A percentile compares a stretch with the other conserved stretches of the same genome.
phyloP scores from a whole-genome alignment of 2,113 vertebrate genomes.

The Xyrauchen texanus region DNA sequence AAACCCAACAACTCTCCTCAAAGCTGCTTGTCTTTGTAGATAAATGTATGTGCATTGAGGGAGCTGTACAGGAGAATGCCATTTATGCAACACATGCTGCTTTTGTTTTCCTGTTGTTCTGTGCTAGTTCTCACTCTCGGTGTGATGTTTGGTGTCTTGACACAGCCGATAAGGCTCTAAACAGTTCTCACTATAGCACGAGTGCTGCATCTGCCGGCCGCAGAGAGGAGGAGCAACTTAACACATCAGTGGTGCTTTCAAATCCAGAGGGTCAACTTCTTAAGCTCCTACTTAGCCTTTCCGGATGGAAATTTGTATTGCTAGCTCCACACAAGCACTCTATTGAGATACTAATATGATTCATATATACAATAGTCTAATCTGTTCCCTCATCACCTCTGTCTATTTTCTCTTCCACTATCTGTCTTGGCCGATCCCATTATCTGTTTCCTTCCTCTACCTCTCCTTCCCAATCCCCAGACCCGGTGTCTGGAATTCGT shows the following conservation, averaged over 20 bases:
- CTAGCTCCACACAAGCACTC: background rate
- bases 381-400: background rate
- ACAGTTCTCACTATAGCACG: conserved; percentile 9
- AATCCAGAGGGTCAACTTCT: conserved; percentile 22
- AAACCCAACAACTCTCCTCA: background rate
- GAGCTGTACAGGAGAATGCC: conserved; percentile 10
- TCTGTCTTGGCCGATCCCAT: background rate
- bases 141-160: conserved; percentile 21
- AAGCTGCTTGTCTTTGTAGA: background rate
- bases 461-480: background rate
- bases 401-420: conserved; percentile 10
- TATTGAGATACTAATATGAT: conserved; percentile 28
- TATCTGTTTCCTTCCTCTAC: background rate
- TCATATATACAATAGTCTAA: conserved; percentile 22
- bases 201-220: background rate
- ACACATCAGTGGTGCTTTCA: background rate
- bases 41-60: background rate
- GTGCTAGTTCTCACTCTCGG: background rate
- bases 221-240: conserved; percentile 28
- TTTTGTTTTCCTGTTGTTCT: conserved; percentile 27
- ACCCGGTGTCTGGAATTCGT: background rate
- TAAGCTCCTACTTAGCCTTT: conserved; percentile 16
- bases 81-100: conserved; percentile 17
- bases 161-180: conserved; percentile 18
- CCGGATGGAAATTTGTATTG: conserved; percentile 5